Base-by-base conservation (phyloP, 1,140 invertebrate species). In the Chionoecetes opilio region DNA sequence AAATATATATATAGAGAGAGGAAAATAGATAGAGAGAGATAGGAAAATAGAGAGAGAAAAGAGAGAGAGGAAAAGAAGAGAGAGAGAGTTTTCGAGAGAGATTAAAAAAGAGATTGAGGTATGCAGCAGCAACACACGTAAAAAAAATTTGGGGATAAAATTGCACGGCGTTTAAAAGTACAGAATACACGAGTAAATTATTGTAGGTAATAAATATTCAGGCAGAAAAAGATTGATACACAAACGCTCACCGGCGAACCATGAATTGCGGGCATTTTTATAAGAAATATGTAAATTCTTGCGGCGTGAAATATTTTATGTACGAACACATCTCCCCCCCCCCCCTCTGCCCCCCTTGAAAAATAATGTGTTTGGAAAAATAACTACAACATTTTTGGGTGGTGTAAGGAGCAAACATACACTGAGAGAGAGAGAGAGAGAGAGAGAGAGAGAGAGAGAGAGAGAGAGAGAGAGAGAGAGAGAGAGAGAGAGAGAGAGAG, bases 301-400 rank as follows among this genome's bases (percentile, higher is more conserved):
- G 63, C 63, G 63, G n/a, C 63, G 63, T 75, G n/a, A 75, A 75
- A 75, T 75, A 26, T 75, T 75, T 75, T 75, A 75, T 75, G 63
- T n/a, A n/a, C 63, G 3, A 6, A 11, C 63, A n/a, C 63, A n/a
- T n/a, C 21, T n/a, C 1, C 63, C 5, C n/a, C n/a, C n/a, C n/a
- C n/a, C n/a, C n/a, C n/a, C n/a, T n/a, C n/a, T n/a, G n/a, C n/a
- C n/a, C n/a, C n/a, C n/a, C n/a, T n/a, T n/a, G 21, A n/a, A 75
- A n/a, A 75, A 75, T 75, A 21, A 21, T n/a, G n/a, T 75, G n/a
- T n/a, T n/a, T n/a, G 63, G 21, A 75, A 26, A 75, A 17, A 75
- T n/a, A 26, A 26, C 21, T 8, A 75, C 21, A 26, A 75, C 6
- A 75, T n/a, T 75, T 5, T n/a, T 26, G 21, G 63, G n/a, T n/a